A percentile compares a stretch with the other conserved stretches of the same genome.
Evolutionary conservation across 2,113 vertebrate genomes (phyloP).

Genomic region (Pelecanoides urinatrix): DNA sequence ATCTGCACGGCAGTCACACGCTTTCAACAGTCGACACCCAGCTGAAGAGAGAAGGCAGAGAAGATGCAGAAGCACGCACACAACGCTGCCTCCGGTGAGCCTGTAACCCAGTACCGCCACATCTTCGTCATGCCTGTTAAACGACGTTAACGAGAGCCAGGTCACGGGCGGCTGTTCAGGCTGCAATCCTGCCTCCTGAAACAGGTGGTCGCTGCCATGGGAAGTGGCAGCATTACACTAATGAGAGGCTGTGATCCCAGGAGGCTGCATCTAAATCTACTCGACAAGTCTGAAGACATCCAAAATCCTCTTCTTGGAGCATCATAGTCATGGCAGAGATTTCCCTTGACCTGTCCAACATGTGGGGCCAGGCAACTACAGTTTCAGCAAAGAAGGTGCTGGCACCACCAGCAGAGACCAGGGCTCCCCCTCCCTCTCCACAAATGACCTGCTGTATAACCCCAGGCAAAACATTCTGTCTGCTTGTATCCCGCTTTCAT

Average conservation of each 20-base stretch:
- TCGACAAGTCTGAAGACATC: not conserved
- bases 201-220: not conserved
- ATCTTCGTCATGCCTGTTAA: not conserved
- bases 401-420: not conserved
- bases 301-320: not conserved
- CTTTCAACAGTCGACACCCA: not conserved
- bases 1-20: not conserved
- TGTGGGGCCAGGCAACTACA: not conserved
- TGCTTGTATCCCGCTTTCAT: not conserved
- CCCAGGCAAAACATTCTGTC: not conserved
- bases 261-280: not conserved
- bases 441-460: not conserved
- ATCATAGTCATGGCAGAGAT: not conserved
- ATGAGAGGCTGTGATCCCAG: not conserved
- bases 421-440: not conserved
- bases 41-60: not conserved
- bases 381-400: not conserved
- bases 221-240: not conserved
- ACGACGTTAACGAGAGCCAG: accelerated
- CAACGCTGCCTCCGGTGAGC: not conserved
- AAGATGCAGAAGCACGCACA: not conserved
- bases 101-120: accelerated
- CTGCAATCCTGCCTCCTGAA: not conserved
- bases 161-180: accelerated
- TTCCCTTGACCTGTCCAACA: not conserved